Evolutionary conservation across 2,797 vertebrate genomes (phyloP), one percentile per base, ranked within the genome.

Genomic region (Gallinago stenura): DNA sequence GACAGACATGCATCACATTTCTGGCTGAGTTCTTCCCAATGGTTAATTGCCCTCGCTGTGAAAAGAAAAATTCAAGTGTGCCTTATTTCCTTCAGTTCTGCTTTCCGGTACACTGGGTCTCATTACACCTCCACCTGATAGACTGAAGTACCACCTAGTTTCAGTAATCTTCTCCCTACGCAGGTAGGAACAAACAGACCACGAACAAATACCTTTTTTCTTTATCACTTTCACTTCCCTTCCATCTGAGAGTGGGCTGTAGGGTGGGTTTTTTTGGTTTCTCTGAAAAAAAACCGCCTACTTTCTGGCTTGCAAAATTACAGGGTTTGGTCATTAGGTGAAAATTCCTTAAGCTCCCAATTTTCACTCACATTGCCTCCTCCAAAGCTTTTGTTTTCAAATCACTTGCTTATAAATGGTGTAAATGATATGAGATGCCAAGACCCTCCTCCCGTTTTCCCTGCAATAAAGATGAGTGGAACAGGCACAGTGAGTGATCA

Each of bases 221-320:
- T 56, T 81, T 76, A 78, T 24, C 86, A 87, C 70, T 91, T 95
- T 83, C n/a, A 62, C 31, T 83, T 64, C 56, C 39, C 22, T 90
- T 83, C 58, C 51, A 56, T 72, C 33, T 82, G 39, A 89, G 75
- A 82, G 92, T 73, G 62, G 81, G 88, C 53, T 87, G 89, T 9
- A 65, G 7, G 15, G 19, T 15, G 4, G 11, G 6, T 21, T 64
- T 53, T 60, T 81, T 33, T 4, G 0, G 33, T 76, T 91, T 79
- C 43, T 76, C 56, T 93, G 70, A 94, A 91, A 94, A 95, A 95
- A 35, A 84, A 65, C 54, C 54, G 1, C 82, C 85, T 91, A 87
- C 85, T 73, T 92, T 92, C 71, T 46, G 28, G 30, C 54, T 90
- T 53, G 28, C n/a, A 77, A 86, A 94, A 95, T 95, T 96, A 86